A percentile compares a stretch with the other conserved stretches of the same genome.
Conservation (phyloP, 2,888 invertebrate genomes). For the Panopea generosa region DNA sequence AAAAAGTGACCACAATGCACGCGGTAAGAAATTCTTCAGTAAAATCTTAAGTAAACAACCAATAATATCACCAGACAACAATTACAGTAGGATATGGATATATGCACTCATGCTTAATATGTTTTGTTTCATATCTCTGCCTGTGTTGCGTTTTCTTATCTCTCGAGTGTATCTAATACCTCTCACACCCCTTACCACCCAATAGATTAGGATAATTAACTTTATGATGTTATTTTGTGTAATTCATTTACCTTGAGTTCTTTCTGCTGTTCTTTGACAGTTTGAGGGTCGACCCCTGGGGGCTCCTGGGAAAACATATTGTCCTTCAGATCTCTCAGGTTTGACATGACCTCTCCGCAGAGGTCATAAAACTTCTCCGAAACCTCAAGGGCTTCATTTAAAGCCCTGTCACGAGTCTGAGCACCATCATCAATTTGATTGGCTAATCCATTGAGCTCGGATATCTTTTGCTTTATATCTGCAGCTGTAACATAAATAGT, state of each 20-base stretch:
- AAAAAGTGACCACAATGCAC: too few relatives aligned
- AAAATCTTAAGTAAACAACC: too few relatives aligned
- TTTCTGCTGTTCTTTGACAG: slow-evolving; percentile 83
- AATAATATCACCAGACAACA: too few relatives aligned
- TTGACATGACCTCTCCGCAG: slow-evolving; percentile 79
- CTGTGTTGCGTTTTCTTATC: too few relatives aligned
- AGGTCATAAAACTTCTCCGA: slow-evolving; percentile 81
- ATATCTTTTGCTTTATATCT: slow-evolving; percentile 80
- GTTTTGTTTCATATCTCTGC: too few relatives aligned
- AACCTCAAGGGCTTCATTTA: slow-evolving; percentile 76
- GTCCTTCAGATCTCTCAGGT: slow-evolving; percentile 83
- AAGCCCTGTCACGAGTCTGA: slow-evolving; percentile 71
- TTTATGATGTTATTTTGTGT: too few relatives aligned
- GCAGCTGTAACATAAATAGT: slow-evolving; percentile 69
- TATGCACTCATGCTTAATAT: too few relatives aligned
- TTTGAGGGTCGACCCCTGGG: slow-evolving; percentile 81
- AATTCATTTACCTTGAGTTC: slow-evolving; percentile 78
- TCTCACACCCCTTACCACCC: too few relatives aligned
- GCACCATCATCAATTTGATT: slow-evolving; percentile 72
- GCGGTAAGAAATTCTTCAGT: too few relatives aligned
- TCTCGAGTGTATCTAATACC: too few relatives aligned
- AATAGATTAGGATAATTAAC: too few relatives aligned
- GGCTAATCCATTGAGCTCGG: slow-evolving; percentile 76
- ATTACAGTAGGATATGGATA: too few relatives aligned
- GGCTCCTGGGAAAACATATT: slow-evolving; percentile 83